A percentile compares a stretch with the other conserved stretches of the same genome.
Evolutionary conservation across 2,113 vertebrate genomes (phyloP).

Genomic region (Nycticorax nycticorax): DNA sequence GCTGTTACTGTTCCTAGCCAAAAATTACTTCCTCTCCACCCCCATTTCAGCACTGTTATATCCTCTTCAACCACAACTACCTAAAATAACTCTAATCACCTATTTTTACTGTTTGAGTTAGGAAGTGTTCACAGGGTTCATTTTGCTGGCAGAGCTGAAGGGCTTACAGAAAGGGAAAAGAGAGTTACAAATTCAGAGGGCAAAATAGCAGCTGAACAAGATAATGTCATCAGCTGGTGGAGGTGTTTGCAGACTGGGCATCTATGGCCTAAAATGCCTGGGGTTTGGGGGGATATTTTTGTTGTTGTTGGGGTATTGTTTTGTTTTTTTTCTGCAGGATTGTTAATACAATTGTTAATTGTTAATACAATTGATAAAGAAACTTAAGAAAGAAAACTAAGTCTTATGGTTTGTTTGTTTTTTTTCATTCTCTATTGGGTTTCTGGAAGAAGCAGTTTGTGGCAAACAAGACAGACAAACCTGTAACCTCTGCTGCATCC

Average conservation of each 20-base stretch:
- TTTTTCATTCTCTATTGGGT: not conserved
- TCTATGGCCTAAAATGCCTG: not conserved
- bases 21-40: conserved; percentile 3
- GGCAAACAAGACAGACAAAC: not conserved
- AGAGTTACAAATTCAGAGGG: not conserved
- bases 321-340: not conserved
- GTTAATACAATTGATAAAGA: not conserved
- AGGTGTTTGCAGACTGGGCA: not conserved
- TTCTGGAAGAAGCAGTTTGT: not conserved
- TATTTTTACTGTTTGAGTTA: conserved; percentile 13
- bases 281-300: not conserved
- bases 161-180: not conserved
- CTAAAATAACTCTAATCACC: conserved; percentile 19
- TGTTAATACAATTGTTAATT: not conserved
- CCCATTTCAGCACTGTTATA: not conserved
- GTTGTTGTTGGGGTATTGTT: not conserved
- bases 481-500: not conserved
- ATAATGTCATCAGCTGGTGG: not conserved
- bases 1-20: not conserved
- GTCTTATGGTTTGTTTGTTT: accelerated
- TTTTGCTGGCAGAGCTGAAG: not conserved
- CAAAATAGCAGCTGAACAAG: not conserved
- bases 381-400: not conserved
- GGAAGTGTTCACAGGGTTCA: not conserved
- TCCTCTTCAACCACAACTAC: not conserved